These are phyloP conservation scores for Anguilla megastoma DNA, from an alignment of 2,797 vertebrate species.

Conservation along the genomic window DNA sequence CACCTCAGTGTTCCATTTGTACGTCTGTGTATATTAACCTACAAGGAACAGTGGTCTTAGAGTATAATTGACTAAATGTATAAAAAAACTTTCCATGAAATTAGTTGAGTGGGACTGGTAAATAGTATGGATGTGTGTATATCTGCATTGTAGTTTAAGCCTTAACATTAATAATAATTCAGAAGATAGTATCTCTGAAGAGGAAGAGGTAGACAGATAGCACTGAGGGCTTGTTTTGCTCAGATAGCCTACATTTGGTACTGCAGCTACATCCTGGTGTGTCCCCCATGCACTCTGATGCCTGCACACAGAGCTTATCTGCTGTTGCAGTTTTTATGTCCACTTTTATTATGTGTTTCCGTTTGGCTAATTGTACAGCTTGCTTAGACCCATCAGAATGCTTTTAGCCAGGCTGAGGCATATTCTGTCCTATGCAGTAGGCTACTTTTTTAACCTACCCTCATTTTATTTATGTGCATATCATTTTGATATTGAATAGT, in stretches of 20 bases:
- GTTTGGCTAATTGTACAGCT: background rate
- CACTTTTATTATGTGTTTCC: background rate
- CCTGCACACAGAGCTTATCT: background rate
- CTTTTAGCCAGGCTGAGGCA: too few relatives aligned
- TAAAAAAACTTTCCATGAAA: background rate
- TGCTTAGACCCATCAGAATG: background rate
- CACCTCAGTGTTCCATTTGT: background rate
- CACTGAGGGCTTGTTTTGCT: background rate
- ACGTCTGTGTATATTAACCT: background rate
- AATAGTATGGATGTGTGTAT: background rate
- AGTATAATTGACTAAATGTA: background rate
- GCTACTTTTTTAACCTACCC: too few relatives aligned
- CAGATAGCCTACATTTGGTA: background rate
- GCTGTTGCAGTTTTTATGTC: background rate
- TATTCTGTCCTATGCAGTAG: too few relatives aligned
- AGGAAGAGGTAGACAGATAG: background rate
- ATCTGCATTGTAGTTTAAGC: background rate
- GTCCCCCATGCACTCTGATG: background rate
- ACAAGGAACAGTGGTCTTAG: background rate
- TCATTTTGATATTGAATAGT: too few relatives aligned
- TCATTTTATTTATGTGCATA: too few relatives aligned
- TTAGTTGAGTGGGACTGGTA: background rate
- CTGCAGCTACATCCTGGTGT: background rate
- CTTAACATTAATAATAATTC: background rate
- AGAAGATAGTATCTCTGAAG: background rate